Percentiles rank a stretch among this genome's conserved stretches.
phyloP scores from a whole-genome alignment of 1,140 invertebrate genomes.

The Drosophila arawakana region DNA sequence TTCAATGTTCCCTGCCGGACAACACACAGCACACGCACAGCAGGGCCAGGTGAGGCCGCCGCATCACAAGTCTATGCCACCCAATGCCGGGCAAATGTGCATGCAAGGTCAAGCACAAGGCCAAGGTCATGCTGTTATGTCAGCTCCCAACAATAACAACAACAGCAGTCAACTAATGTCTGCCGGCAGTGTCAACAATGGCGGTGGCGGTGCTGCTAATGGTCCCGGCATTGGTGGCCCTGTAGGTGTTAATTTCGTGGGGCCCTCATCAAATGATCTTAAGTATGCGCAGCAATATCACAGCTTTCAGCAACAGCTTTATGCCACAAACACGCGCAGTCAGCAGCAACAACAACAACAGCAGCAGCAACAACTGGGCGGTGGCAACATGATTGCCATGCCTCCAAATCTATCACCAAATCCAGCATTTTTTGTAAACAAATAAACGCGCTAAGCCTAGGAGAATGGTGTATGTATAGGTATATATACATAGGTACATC shows the following conservation, averaged over 20 bases:
- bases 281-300: constrained; percentile 97
- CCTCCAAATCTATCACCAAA: constrained; percentile 69
- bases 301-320: constrained; percentile 97
- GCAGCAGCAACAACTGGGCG: constrained; percentile 51
- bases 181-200: constrained; percentile 63
- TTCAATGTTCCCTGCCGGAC: constrained; percentile 44
- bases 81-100: constrained; percentile 79
- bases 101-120: constrained; percentile 86
- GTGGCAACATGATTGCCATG: constrained; percentile 77
- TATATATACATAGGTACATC: not conserved
- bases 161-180: constrained; percentile 85
- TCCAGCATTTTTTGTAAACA: constrained; percentile 75
- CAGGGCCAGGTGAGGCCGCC: constrained; percentile 48
- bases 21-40: constrained; percentile 30
- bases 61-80: constrained; percentile 54
- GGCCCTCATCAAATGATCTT: constrained; percentile 93
- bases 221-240: constrained; percentile 52
- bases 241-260: constrained; percentile 87
- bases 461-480: not conserved
- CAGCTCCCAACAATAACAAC: constrained; percentile 82
- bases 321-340: constrained; percentile 93
- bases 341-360: constrained; percentile 82
- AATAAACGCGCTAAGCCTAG: constrained; percentile 45
- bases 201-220: too few species aligned
- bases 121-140: constrained; percentile 50